Evolutionary conservation across 2,888 invertebrate species (phyloP).

Genomic region (Listrodromus nycthemerus): DNA sequence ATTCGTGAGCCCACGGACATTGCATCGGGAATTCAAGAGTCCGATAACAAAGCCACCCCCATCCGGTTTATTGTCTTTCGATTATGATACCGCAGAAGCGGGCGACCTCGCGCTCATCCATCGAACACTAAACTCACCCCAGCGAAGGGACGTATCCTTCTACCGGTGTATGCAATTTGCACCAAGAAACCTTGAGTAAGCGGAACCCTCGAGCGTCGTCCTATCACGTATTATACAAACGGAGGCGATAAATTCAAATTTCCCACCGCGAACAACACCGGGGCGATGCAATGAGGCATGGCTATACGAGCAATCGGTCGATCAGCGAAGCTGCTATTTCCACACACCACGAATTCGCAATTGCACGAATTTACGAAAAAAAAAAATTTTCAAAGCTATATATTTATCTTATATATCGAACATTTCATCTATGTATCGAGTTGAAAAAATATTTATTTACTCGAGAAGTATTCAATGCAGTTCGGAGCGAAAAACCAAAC

Average conservation of each 20-base stretch:
- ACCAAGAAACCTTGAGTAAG: slow-evolving; percentile 51
- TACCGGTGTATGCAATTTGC: slow-evolving; percentile 38
- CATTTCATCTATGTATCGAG: no score
- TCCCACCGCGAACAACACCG: slow-evolving; percentile 30
- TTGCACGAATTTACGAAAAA: not conserved
- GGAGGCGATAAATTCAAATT: slow-evolving; percentile 51
- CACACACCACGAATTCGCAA: not conserved
- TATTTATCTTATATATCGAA: no score
- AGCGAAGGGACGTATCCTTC: slow-evolving; percentile 40
- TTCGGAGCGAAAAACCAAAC: no score
- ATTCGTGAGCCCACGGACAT: not conserved
- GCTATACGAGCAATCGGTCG: not conserved
- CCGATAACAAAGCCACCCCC: slow-evolving; percentile 33
- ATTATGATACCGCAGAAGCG: slow-evolving; percentile 7
- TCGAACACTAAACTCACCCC: slow-evolving; percentile 18
- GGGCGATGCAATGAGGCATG: slow-evolving; percentile 36
- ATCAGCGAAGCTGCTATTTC: not conserved
- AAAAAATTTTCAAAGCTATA: no score
- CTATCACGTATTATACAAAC: slow-evolving; percentile 23
- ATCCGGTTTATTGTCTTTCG: slow-evolving; percentile 26
- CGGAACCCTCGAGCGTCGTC: slow-evolving; percentile 22
- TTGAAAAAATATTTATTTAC: no score
- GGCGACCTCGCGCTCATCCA: slow-evolving; percentile 37
- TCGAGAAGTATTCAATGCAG: no score
- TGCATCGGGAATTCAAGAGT: slow-evolving; percentile 37